These are phyloP conservation scores for Cephus runcator DNA, from an alignment of 2,888 invertebrate species.

Conservation along the genomic window DNA sequence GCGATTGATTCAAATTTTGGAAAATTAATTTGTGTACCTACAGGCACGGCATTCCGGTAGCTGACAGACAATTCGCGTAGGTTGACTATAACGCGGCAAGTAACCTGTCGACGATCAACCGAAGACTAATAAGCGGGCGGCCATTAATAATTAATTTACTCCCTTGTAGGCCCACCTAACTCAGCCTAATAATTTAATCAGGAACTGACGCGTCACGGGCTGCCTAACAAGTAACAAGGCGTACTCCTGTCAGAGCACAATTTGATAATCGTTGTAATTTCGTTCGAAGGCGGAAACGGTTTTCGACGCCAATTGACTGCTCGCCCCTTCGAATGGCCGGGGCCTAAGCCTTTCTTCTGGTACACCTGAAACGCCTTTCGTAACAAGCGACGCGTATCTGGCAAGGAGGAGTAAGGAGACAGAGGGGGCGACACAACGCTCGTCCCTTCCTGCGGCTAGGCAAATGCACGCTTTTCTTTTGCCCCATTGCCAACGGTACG, in stretches of 20 bases:
- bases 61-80: background rate
- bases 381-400: background rate
- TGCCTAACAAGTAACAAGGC: slow-evolving; percentile 32
- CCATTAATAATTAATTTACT: slow-evolving; percentile 41
- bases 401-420: slow-evolving; percentile 5
- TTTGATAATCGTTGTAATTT: slow-evolving; percentile 27
- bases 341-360: background rate
- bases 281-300: slow-evolving; percentile 30
- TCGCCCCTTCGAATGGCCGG: background rate
- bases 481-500: background rate
- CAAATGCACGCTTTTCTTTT: background rate
- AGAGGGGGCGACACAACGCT: slow-evolving; percentile 15
- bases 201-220: slow-evolving; percentile 37
- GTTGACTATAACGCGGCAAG: background rate
- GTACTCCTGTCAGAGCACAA: slow-evolving; percentile 25
- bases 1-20: background rate
- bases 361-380: slow-evolving; percentile 6
- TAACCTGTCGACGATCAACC: background rate
- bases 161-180: slow-evolving; percentile 22
- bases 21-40: background rate
- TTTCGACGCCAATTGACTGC: slow-evolving; percentile 7
- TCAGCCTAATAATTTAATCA: slow-evolving; percentile 41
- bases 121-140: slow-evolving; percentile 3
- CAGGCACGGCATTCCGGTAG: background rate
- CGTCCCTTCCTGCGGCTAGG: background rate